Percentiles rank a stretch among this genome's conserved stretches.
Evolutionary conservation across 2,113 vertebrate species (phyloP).

Genomic region (Melanerpes aurifrons): DNA sequence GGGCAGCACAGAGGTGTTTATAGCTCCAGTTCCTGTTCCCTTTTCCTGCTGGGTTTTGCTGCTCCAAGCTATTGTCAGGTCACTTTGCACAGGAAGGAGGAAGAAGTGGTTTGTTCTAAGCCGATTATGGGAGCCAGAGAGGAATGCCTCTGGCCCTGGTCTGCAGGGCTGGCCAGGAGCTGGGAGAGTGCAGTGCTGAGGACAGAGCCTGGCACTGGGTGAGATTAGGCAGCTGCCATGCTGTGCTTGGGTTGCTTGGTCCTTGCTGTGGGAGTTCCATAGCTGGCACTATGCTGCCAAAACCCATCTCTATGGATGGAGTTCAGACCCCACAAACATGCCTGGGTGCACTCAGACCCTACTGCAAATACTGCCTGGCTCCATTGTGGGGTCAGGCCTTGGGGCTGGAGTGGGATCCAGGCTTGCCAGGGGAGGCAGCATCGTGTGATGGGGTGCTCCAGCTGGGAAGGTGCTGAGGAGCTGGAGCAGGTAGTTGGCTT

Average conservation of each 20-base stretch:
- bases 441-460: rapidly evolving
- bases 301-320: rapidly evolving
- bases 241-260: rapidly evolving
- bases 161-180: not conserved
- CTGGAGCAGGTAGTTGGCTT: not conserved
- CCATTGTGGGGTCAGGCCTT: not conserved
- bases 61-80: not conserved
- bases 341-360: not conserved
- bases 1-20: not conserved
- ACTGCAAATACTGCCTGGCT: not conserved
- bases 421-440: not conserved
- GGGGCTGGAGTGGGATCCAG: not conserved
- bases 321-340: not conserved
- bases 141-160: not conserved
- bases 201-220: not conserved
- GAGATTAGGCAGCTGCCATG: not conserved
- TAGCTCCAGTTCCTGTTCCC: conserved; percentile 18
- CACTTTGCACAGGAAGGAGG: conserved; percentile 7
- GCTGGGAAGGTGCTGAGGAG: not conserved
- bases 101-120: conserved; percentile 30
- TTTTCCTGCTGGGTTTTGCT: conserved; percentile 46
- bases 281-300: not conserved
- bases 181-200: not conserved
- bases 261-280: not conserved
- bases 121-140: not conserved